Evolutionary conservation across 2,888 invertebrate genomes (phyloP).

Genomic region (Tetragonisca angustula): DNA sequence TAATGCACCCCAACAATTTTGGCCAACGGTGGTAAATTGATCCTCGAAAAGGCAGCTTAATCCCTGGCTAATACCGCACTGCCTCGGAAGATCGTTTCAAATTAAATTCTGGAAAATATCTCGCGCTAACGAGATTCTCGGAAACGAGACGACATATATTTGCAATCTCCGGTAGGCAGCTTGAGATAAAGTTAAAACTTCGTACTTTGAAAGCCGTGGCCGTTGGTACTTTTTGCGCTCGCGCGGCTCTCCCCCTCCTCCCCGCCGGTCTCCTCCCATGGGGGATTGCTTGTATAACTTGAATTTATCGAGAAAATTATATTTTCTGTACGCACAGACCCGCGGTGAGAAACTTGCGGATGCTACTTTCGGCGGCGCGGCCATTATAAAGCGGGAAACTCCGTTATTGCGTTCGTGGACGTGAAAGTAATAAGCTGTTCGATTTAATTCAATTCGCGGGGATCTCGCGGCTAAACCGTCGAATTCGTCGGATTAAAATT

Average conservation of each 20-base stretch:
- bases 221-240: conserved; percentile 60
- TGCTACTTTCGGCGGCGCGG: conserved; percentile 49
- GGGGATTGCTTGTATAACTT: conserved; percentile 65
- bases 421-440: conserved; percentile 61
- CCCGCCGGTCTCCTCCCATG: not conserved
- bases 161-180: conserved; percentile 57
- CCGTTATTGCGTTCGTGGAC: conserved; percentile 51
- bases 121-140: conserved; percentile 46
- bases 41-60: conserved; percentile 32
- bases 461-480: conserved; percentile 49
- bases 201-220: conserved; percentile 53
- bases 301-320: conserved; percentile 71
- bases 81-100: conserved; percentile 44
- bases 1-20: conserved; percentile 1
- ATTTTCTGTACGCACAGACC: conserved; percentile 58
- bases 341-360: conserved; percentile 53
- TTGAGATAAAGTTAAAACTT: conserved; percentile 64
- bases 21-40: not conserved
- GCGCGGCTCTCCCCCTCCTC: not conserved
- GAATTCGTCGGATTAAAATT: conserved; percentile 26
- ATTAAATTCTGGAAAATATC: conserved; percentile 54
- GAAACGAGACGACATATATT: conserved; percentile 57
- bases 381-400: conserved; percentile 61
- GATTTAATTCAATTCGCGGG: conserved; percentile 43
- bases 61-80: conserved; percentile 22